Evolutionary conservation across 2,113 vertebrate genomes (phyloP).

Genomic region (Dunckerocampus dactyliophorus): DNA sequence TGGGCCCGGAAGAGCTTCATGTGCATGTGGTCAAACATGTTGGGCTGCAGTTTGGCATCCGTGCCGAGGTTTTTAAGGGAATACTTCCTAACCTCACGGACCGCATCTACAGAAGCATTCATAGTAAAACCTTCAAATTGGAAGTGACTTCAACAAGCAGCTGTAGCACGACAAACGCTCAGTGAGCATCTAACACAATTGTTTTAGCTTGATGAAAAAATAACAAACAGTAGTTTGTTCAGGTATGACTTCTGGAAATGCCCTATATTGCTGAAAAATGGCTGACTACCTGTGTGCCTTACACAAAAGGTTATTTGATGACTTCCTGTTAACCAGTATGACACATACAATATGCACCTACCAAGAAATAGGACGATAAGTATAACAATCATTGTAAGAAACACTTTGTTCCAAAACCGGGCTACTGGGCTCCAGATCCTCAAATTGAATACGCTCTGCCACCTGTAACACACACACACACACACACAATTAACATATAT

Average conservation of each 20-base stretch:
- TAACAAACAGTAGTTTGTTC: too few relatives aligned
- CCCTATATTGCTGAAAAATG: too few relatives aligned
- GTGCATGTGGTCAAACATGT: slow-evolving; percentile 84
- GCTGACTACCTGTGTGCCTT: too few relatives aligned
- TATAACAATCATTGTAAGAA: slow-evolving; percentile 91
- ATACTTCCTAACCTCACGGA: slow-evolving; percentile 92
- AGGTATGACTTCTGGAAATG: too few relatives aligned
- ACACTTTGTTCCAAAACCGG: slow-evolving; percentile 87
- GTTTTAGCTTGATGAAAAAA: too few relatives aligned
- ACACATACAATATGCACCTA: slow-evolving; percentile 40
- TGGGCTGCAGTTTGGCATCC: slow-evolving; percentile 60
- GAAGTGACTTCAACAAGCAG: too few relatives aligned
- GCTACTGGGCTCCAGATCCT: slow-evolving; percentile 81
- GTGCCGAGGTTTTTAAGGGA: slow-evolving; percentile 63
- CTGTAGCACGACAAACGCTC: too few relatives aligned
- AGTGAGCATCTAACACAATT: too few relatives aligned
- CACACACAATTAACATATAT: not conserved
- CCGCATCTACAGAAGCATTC: slow-evolving; percentile 77
- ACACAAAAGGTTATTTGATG: too few relatives aligned
- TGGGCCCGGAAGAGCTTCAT: slow-evolving; percentile 97
- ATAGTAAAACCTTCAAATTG: not conserved
- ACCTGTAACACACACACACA: slow-evolving; percentile 69
- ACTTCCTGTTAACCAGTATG: too few relatives aligned
- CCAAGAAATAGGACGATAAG: slow-evolving; percentile 91
- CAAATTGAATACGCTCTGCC: slow-evolving; percentile 85